A percentile compares a stretch with the other conserved stretches of the same genome.
Conservation (phyloP, 2,797 vertebrate species). For the Morelia viridis region DNA sequence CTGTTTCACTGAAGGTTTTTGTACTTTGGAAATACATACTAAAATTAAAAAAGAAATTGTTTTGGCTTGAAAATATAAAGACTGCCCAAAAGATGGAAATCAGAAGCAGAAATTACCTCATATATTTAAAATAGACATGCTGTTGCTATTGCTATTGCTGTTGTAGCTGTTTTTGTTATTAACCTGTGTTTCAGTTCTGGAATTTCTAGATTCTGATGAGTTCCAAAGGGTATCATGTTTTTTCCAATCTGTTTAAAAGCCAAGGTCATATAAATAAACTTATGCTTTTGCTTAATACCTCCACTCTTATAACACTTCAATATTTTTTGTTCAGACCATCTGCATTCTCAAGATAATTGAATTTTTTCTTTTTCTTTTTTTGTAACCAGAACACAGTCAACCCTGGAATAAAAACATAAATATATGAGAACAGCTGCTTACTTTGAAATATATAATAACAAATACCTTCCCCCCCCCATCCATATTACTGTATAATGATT, state of each 20-base stretch:
- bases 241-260: background rate
- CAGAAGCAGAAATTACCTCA: background rate
- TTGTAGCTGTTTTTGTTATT: background rate
- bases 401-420: background rate
- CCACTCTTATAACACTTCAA: background rate
- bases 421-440: constrained; percentile 22
- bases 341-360: background rate
- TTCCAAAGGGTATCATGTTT: background rate
- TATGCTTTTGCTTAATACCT: background rate
- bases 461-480: constrained; percentile 31
- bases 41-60: background rate
- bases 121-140: background rate
- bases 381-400: background rate
- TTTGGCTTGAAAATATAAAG: background rate
- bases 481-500: constrained; percentile 41
- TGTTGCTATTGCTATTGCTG: background rate
- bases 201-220: background rate
- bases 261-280: background rate
- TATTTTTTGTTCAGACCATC: background rate
- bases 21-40: background rate
- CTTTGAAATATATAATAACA: constrained; percentile 16
- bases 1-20: background rate
- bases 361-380: background rate
- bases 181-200: background rate
- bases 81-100: background rate